A percentile compares a stretch with the other conserved stretches of the same genome.
Evolutionary conservation across 2,113 vertebrate genomes (phyloP).

Genomic region (Phaethornis superciliosus): DNA sequence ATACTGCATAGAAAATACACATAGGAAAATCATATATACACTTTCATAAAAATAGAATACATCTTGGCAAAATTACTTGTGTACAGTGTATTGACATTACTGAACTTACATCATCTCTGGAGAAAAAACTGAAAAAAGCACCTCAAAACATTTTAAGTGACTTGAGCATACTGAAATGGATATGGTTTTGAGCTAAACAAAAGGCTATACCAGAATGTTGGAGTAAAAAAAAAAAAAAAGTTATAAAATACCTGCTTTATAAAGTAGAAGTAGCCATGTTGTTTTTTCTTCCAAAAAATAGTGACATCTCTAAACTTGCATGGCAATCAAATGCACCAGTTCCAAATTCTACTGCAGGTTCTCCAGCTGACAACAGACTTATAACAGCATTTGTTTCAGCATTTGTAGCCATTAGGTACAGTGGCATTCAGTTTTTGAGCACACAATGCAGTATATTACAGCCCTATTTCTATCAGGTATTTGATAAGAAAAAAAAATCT

Average conservation of each 20-base stretch:
- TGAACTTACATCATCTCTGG: slow-evolving; percentile 48
- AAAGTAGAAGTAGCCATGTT: not conserved
- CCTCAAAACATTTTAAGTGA: not conserved
- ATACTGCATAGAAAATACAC: slow-evolving; percentile 77
- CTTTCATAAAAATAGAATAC: slow-evolving; percentile 94
- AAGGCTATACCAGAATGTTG: slow-evolving; percentile 33
- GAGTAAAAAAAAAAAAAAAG: not conserved
- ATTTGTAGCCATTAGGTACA: not conserved
- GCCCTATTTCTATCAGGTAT: slow-evolving; percentile 44
- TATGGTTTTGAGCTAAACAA: slow-evolving; percentile 51
- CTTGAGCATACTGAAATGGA: slow-evolving; percentile 19
- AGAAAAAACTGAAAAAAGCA: slow-evolving; percentile 25
- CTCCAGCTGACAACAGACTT: not conserved
- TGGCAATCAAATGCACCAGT: not conserved
- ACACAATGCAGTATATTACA: not conserved
- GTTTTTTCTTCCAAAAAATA: not conserved
- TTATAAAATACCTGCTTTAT: slow-evolving; percentile 11
- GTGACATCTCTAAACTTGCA: not conserved
- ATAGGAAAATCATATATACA: slow-evolving; percentile 82
- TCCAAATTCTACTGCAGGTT: not conserved
- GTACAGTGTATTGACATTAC: slow-evolving; percentile 82
- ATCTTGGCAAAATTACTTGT: slow-evolving; percentile 83
- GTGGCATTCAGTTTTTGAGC: not conserved
- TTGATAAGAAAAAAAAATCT: slow-evolving; percentile 10
- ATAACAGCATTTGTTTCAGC: not conserved